Evolutionary conservation across 2,888 invertebrate species (phyloP).

Genomic region (Papilio demoleus): DNA sequence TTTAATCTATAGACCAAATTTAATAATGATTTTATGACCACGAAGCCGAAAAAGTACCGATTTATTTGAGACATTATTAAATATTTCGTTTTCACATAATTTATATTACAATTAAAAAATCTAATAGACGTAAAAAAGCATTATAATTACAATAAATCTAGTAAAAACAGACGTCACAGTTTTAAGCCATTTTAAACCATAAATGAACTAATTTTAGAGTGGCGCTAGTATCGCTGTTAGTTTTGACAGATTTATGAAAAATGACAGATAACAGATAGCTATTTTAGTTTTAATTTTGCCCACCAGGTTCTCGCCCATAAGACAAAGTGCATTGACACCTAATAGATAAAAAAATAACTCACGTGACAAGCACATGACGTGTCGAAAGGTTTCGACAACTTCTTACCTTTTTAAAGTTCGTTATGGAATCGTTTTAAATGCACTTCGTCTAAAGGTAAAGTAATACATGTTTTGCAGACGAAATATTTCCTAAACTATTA

Average conservation of each 20-base stretch:
- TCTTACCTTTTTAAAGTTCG: too few relatives aligned
- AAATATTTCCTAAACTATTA: too few relatives aligned
- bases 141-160: background rate
- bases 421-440: too few relatives aligned
- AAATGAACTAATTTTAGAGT: background rate
- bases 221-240: background rate
- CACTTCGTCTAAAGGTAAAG: too few relatives aligned
- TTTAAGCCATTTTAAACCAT: background rate
- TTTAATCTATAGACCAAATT: slow-evolving; percentile 48
- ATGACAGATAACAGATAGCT: background rate
- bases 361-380: too few relatives aligned
- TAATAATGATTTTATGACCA: background rate
- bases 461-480: too few relatives aligned
- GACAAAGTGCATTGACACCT: slow-evolving; percentile 13
- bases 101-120: background rate
- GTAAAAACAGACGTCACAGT: background rate
- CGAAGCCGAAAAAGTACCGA: slow-evolving; percentile 6
- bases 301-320: background rate
- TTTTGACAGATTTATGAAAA: background rate
- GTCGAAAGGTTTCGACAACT: too few relatives aligned
- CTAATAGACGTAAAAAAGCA: background rate
- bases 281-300: background rate
- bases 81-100: background rate
- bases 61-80: background rate
- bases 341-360: too few relatives aligned